Conservation (phyloP, 2,888 invertebrate genomes). For the Chrysolina oricalcia region DNA sequence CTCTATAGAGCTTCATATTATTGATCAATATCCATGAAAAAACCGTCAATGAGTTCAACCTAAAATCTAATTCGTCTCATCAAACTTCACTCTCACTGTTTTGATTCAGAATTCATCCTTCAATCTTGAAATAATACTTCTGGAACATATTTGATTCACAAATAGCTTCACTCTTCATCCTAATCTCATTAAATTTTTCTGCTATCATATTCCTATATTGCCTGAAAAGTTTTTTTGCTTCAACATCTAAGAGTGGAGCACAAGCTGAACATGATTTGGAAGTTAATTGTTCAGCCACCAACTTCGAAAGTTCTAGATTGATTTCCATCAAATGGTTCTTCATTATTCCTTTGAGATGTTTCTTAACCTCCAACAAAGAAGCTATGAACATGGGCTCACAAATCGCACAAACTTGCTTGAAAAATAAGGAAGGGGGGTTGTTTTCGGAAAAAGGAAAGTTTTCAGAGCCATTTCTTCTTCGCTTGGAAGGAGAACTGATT, state of each 20-base stretch:
- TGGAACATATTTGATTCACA: constrained; percentile 5
- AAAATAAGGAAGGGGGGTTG: constrained; percentile 20
- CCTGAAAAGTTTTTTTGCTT: constrained; percentile 28
- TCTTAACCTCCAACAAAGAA: constrained; percentile 32
- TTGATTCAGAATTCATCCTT: background rate
- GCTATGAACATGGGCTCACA: constrained; percentile 41
- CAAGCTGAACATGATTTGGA: constrained; percentile 31
- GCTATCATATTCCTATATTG: constrained; percentile 27
- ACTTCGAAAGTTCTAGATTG: constrained; percentile 29
- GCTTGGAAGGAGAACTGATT: background rate
- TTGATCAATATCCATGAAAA: too few species aligned
- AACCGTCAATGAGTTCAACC: too few species aligned
- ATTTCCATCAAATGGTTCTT: constrained; percentile 34
- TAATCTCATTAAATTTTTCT: constrained; percentile 34
- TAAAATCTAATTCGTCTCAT: too few species aligned
- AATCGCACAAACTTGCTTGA: constrained; percentile 38
- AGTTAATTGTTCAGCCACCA: constrained; percentile 9
- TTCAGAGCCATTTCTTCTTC: background rate
- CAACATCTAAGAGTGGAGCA: constrained; percentile 28
- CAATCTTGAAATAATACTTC: constrained; percentile 23
- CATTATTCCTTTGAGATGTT: constrained; percentile 29
- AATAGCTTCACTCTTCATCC: constrained; percentile 24
- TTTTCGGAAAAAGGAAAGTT: constrained; percentile 12
- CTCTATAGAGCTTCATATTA: too few species aligned
- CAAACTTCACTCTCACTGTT: background rate